phyloP scores from a whole-genome alignment of 2,888 invertebrate species.

The Sarcophaga caerulescens region DNA sequence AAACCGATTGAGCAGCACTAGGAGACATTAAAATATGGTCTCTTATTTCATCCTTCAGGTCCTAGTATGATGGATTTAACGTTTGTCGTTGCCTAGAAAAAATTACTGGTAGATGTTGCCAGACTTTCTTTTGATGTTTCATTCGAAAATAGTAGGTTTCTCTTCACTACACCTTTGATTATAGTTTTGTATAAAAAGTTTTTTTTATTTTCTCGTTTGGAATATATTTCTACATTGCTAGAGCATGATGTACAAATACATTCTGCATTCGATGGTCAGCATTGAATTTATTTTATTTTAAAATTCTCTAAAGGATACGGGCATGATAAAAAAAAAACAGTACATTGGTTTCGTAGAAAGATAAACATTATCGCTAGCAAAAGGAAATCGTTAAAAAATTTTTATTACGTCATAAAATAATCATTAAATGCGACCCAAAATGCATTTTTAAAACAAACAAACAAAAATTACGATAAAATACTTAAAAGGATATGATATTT shows the following conservation, averaged over 20 bases:
- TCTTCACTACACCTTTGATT: neutral
- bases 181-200: slow-evolving; percentile 31
- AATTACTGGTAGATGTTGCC: too few species aligned
- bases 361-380: neutral
- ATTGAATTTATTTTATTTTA: neutral
- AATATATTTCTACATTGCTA: neutral
- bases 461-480: too few species aligned
- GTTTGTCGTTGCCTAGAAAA: too few species aligned
- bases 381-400: neutral
- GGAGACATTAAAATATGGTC: too few species aligned
- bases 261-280: slow-evolving; percentile 49
- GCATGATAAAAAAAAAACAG: neutral
- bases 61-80: too few species aligned
- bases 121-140: too few species aligned
- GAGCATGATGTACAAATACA: neutral
- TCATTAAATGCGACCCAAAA: neutral
- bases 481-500: too few species aligned
- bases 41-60: too few species aligned
- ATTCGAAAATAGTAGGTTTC: neutral
- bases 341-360: neutral
- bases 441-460: too few species aligned
- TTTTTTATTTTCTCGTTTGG: neutral
- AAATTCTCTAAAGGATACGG: neutral
- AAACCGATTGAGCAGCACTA: too few species aligned
- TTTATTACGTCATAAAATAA: neutral